Evolutionary conservation across 2,797 vertebrate species (phyloP).

Genomic region (Acrocephalus scirpaceus): DNA sequence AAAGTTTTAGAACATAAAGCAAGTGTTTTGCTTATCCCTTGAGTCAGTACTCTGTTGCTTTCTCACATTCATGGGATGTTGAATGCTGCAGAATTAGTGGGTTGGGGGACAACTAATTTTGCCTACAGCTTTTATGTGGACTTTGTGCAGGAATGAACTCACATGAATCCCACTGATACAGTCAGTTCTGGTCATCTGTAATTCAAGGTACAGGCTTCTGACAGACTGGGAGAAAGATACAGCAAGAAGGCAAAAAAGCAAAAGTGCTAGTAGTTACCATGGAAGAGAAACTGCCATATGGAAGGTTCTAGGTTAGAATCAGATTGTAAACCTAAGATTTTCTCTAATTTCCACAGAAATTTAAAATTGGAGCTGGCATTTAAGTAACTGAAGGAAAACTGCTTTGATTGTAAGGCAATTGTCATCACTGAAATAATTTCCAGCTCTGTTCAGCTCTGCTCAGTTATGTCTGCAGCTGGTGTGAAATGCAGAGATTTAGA

Average conservation of each 20-base stretch:
- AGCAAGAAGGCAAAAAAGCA: neutral
- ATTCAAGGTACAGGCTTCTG: neutral
- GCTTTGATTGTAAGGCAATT: conserved; percentile 22
- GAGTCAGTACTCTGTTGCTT: neutral
- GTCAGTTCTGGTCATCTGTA: neutral
- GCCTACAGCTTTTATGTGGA: neutral
- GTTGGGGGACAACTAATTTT: neutral
- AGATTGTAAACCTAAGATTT: neutral
- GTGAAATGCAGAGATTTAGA: neutral
- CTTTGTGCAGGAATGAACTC: neutral
- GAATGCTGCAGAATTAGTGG: neutral
- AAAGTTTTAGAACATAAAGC: neutral
- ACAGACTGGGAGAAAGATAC: neutral
- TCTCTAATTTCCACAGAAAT: neutral
- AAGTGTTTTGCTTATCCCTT: neutral
- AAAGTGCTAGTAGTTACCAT: neutral
- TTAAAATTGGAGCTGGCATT: neutral
- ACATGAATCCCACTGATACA: neutral
- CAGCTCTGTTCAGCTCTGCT: neutral
- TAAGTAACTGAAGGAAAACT: conserved; percentile 10
- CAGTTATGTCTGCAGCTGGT: neutral
- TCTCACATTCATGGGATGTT: neutral
- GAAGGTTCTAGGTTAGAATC: neutral
- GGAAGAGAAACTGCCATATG: neutral
- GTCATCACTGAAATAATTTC: conserved; percentile 35